These are phyloP conservation scores for Acronicta psi DNA, from an alignment of 2,888 invertebrate genomes.

Conservation along the genomic window DNA sequence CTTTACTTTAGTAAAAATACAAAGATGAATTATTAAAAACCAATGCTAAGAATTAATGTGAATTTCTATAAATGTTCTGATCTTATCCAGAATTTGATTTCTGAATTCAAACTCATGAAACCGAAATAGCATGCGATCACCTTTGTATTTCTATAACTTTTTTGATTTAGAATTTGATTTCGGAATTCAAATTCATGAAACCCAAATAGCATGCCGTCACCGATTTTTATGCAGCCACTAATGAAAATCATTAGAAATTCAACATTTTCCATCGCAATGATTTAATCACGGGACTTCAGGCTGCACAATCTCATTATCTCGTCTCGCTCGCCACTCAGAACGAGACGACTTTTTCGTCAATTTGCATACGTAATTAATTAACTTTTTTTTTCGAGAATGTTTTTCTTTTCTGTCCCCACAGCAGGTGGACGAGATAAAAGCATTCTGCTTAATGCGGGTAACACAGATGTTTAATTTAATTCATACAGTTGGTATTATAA, in stretches of 20 bases:
- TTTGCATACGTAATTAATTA: slow-evolving; percentile 88
- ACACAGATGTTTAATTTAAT: slow-evolving; percentile 58
- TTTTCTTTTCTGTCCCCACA: slow-evolving; percentile 66
- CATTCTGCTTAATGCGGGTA: slow-evolving; percentile 49
- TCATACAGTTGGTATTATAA: slow-evolving; percentile 24
- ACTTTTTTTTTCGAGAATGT: slow-evolving; percentile 77
- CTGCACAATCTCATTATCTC: slow-evolving; percentile 85
- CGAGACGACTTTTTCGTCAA: slow-evolving; percentile 82
- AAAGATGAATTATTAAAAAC: too few species aligned
- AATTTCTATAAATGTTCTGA: too few species aligned
- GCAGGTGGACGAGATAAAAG: slow-evolving; percentile 71
- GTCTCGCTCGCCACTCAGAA: slow-evolving; percentile 67
- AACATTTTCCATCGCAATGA: slow-evolving; percentile 75
- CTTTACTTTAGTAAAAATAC: too few species aligned
- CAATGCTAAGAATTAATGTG: too few species aligned
- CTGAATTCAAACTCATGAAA: too few species aligned
- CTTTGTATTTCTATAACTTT: too few species aligned
- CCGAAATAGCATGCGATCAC: too few species aligned
- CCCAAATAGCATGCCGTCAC: background rate
- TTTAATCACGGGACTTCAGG: slow-evolving; percentile 73
- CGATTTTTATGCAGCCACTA: slow-evolving; percentile 26
- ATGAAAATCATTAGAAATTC: slow-evolving; percentile 63
- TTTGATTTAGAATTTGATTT: too few species aligned
- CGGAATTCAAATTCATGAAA: background rate
- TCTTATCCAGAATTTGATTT: too few species aligned